Evolutionary conservation across 2,888 invertebrate genomes (phyloP), one percentile per base, ranked within the genome.

Genomic region (Volucella inanis): DNA sequence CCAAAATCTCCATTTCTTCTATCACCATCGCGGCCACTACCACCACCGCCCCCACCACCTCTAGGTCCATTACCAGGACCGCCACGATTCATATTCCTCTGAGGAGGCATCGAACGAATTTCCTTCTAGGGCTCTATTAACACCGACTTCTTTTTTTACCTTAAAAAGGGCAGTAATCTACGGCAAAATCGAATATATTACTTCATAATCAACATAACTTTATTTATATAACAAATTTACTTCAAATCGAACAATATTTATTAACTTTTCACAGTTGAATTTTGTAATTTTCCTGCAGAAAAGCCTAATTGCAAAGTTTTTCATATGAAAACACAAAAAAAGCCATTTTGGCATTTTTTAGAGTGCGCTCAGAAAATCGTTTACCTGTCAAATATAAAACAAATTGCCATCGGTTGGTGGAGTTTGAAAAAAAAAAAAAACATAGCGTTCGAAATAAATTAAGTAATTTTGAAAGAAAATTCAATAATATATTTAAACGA

Each of bases 271-370:
- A 12, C 38, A 39, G 39, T 50, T 31, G 68, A 81, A 67, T 64
- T 78, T 64, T 1, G 41, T 45, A 72, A 62, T 72, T 59, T 15
- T 61, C 15, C 22, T 31, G 47, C 15, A 62, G 55, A 18, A 18
- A 67, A 64, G 22, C 39, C 31, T 72, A 67, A 68, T 22, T 22
- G 50, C 65, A 72, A 41, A 64, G 59, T 43, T 68, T 52, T 39
- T 41, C 43, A 68, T 77, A 74, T 62, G 62, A 85, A 85, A 85
- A 80, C 80, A 80, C 71, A 76, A 67, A 74, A 71, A 67, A 49
- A 68, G 85, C 85, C 85, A 85, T 85, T 85, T 87, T 88, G 82
- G 86, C 88, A 87, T 88, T 86, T 82, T 88, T 88, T 87, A 47
- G 88, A 71, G 76, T 61, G 74, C 49, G 88, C 84, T 87, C 82